Evolutionary conservation across 2,113 vertebrate genomes (phyloP).

Genomic region (Tragelaphus imberbis): DNA sequence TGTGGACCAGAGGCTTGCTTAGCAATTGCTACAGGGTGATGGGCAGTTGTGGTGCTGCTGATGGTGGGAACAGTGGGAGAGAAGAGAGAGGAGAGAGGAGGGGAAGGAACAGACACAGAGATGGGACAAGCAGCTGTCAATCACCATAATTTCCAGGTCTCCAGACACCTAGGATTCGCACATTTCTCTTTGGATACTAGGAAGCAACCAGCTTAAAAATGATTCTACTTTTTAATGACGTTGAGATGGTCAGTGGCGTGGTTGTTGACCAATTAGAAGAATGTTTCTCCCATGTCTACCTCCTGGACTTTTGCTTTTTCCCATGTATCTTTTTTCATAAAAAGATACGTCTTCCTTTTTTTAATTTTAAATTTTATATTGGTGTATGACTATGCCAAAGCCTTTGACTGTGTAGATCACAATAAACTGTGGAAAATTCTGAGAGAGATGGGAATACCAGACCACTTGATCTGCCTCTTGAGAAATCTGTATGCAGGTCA

Average conservation of each 20-base stretch:
- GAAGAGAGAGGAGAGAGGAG: background rate
- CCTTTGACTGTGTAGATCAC: too few species aligned
- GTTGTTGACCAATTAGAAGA: background rate
- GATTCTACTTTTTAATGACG: background rate
- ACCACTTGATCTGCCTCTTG: too few species aligned
- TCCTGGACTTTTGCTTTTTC: background rate
- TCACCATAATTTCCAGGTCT: background rate
- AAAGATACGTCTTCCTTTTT: background rate
- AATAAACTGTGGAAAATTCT: too few species aligned
- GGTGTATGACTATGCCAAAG: too few species aligned
- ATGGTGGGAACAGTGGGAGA: too few species aligned
- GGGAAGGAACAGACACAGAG: background rate
- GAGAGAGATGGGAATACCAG: too few species aligned
- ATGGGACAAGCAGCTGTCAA: background rate
- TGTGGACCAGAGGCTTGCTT: background rate
- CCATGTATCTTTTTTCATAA: background rate
- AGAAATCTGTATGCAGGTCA: too few species aligned
- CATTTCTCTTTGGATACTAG: background rate
- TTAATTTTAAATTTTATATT: background rate
- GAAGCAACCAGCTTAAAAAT: background rate
- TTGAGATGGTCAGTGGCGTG: background rate
- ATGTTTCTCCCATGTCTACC: background rate
- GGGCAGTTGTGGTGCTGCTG: fast-evolving
- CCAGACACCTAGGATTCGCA: background rate
- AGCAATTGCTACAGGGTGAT: background rate